Evolutionary conservation across 2,888 invertebrate genomes (phyloP).

Genomic region (Acanthopleura granulata): DNA sequence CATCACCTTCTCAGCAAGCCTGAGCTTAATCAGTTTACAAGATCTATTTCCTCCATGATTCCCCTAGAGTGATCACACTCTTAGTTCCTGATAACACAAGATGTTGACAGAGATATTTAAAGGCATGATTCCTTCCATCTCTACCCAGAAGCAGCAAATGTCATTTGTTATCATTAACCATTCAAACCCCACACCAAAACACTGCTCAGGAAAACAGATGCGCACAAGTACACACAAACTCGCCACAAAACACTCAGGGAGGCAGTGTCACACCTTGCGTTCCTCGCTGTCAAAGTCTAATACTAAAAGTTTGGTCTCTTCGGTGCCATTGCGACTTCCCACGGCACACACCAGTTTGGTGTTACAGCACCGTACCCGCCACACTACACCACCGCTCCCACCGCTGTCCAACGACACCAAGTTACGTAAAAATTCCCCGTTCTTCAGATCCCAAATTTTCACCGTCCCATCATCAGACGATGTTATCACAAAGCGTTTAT

Average conservation of each 20-base stretch:
- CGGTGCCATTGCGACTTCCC: constrained; percentile 97
- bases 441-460: constrained; percentile 98
- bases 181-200: too few species aligned
- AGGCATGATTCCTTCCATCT: too few species aligned
- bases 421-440: constrained; percentile 94
- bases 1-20: too few species aligned
- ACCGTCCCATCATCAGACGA: constrained; percentile 99
- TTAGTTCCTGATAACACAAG: too few species aligned
- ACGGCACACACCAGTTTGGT: constrained; percentile 98
- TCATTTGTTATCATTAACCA: too few species aligned
- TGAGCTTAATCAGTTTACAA: too few species aligned
- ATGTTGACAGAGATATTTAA: too few species aligned
- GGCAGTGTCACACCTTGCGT: constrained; percentile 33
- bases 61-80: too few species aligned
- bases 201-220: too few species aligned
- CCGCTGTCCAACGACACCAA: constrained; percentile 93
- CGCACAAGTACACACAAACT: too few species aligned
- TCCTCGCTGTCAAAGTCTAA: constrained; percentile 90
- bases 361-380: constrained; percentile 95
- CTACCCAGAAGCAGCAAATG: too few species aligned
- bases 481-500: constrained; percentile 96
- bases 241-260: not conserved
- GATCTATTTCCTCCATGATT: too few species aligned
- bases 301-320: constrained; percentile 97
- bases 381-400: constrained; percentile 98